These are phyloP conservation scores for Leucopsar rothschildi DNA, from an alignment of 2,113 vertebrate genomes.

Conservation along the genomic window DNA sequence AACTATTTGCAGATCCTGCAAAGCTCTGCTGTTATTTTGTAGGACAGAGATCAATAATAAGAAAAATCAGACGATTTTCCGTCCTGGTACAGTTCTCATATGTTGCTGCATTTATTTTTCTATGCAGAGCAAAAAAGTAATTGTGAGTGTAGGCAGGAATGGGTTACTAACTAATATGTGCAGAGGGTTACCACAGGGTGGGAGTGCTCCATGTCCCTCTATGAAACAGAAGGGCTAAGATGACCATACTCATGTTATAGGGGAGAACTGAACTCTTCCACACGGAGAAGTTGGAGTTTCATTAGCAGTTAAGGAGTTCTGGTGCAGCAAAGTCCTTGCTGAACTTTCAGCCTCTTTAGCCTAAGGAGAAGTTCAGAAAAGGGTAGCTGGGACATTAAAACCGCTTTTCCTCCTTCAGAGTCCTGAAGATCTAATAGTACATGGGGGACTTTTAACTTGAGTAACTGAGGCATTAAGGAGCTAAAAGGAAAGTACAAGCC, in stretches of 20 bases:
- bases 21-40: not conserved
- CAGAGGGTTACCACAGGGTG: not conserved
- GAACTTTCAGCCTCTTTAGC: not conserved
- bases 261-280: not conserved
- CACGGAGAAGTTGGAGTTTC: not conserved
- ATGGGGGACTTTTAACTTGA: not conserved
- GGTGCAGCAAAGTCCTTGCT: not conserved
- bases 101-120: not conserved
- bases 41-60: not conserved
- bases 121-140: not conserved
- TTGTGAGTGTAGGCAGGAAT: not conserved
- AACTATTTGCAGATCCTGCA: not conserved
- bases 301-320: not conserved
- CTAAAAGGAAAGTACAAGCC: not conserved
- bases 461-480: not conserved
- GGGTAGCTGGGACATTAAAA: not conserved
- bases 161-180: not conserved
- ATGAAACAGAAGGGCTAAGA: not conserved
- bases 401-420: not conserved
- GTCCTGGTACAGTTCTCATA: not conserved
- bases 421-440: not conserved
- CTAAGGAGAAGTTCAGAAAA: not conserved
- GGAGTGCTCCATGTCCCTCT: not conserved
- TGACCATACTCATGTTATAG: not conserved
- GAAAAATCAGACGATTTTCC: not conserved